These are phyloP conservation scores for Augiades crinisus DNA, from an alignment of 2,888 invertebrate genomes.

Conservation along the genomic window DNA sequence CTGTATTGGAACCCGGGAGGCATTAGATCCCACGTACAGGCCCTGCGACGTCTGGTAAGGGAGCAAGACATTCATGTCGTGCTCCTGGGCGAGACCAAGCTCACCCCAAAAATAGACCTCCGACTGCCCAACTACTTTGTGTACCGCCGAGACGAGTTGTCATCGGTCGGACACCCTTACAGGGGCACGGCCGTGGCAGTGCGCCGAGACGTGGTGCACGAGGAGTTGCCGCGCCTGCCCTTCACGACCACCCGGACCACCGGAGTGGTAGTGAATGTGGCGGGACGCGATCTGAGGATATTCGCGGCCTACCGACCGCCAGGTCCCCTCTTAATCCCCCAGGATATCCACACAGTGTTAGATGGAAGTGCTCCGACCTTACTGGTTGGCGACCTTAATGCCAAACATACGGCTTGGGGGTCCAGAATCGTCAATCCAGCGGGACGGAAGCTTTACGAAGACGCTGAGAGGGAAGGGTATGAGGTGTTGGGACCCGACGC, in stretches of 20 bases:
- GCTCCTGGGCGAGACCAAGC: neutral
- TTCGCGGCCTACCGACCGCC: neutral
- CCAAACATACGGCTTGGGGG: neutral
- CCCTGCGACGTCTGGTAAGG: neutral
- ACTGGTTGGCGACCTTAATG: too few species aligned
- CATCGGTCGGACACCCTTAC: neutral
- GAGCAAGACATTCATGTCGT: neutral
- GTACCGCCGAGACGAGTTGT: neutral
- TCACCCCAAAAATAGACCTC: neutral
- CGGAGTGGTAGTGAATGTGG: neutral
- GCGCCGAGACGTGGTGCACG: neutral
- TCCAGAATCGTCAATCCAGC: neutral
- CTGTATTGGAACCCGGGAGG: neutral
- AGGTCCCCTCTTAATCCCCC: neutral
- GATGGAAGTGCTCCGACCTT: neutral
- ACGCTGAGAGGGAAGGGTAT: neutral
- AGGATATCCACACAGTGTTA: neutral
- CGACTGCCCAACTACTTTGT: neutral
- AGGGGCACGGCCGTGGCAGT: neutral
- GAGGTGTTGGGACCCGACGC: neutral
- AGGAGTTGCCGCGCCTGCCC: neutral
- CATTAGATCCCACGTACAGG: neutral
- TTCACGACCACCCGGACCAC: neutral
- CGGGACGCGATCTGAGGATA: neutral
- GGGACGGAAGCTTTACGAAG: neutral